phyloP scores from a whole-genome alignment of 2,797 vertebrate genomes.

The Scyliorhinus canicula region DNA sequence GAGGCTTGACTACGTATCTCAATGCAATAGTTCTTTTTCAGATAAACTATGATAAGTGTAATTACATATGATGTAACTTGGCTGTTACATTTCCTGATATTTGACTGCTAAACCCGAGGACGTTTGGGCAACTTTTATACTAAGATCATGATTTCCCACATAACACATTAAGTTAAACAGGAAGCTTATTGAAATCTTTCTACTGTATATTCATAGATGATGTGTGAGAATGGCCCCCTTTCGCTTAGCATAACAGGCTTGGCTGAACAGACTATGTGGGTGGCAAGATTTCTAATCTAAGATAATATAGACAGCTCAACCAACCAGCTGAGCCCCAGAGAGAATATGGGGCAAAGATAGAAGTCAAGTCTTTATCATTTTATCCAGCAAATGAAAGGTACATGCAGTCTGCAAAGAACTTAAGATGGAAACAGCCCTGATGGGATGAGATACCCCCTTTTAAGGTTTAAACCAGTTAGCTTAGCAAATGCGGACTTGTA shows the following conservation, averaged over 20 bases:
- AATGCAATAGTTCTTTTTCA: too few species aligned
- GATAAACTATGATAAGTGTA: too few species aligned
- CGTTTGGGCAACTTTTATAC: background rate
- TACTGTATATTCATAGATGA: background rate
- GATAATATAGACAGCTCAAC: background rate
- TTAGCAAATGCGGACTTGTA: background rate
- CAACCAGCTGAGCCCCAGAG: background rate
- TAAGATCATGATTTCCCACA: background rate
- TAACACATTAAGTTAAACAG: background rate
- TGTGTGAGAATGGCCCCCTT: background rate
- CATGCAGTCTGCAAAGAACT: background rate
- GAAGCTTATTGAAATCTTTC: background rate
- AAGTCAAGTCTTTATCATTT: background rate
- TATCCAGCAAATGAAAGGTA: background rate
- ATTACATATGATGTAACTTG: too few species aligned
- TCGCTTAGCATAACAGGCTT: background rate
- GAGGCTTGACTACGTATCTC: too few species aligned
- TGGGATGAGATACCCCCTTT: background rate
- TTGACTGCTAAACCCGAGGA: too few species aligned
- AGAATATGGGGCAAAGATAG: background rate
- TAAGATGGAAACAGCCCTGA: background rate
- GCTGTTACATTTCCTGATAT: too few species aligned
- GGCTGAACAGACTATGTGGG: background rate
- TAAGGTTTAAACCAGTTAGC: background rate
- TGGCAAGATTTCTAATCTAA: background rate